Conservation (phyloP, 2,113 vertebrate species). For the Takifugu bimaculatus region DNA sequence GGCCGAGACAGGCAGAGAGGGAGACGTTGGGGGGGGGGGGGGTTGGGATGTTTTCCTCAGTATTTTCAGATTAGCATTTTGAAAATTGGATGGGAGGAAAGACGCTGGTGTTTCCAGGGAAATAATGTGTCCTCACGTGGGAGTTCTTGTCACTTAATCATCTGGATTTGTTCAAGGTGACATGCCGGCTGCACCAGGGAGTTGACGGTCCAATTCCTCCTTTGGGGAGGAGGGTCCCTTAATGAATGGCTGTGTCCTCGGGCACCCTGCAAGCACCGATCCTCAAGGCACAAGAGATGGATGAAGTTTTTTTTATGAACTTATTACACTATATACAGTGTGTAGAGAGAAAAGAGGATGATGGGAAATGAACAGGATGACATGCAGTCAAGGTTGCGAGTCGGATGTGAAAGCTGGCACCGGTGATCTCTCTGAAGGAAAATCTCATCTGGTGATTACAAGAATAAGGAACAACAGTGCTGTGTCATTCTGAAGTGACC, state of each 20-base stretch:
- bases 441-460: no score
- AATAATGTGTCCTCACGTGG: conserved; percentile 65
- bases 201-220: conserved; percentile 51
- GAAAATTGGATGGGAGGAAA: conserved; percentile 57
- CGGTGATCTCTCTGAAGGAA: not conserved
- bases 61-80: conserved; percentile 56
- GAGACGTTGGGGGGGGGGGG: conserved; percentile 18
- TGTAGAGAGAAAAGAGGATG: conserved; percentile 5
- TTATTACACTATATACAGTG: conserved; percentile 20
- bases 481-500: no score
- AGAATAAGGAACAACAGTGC: no score
- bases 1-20: conserved; percentile 26
- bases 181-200: conserved; percentile 60
- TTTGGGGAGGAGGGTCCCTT: conserved; percentile 47
- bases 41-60: not conserved
- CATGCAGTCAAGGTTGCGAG: conserved; percentile 34
- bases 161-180: conserved; percentile 77
- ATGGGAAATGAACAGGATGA: conserved; percentile 33
- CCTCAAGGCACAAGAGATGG: conserved; percentile 32
- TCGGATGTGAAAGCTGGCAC: not conserved
- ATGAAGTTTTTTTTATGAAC: conserved; percentile 48
- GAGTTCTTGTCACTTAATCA: conserved; percentile 72
- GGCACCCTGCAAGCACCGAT: conserved; percentile 45
- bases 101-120: conserved; percentile 64
- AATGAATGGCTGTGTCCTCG: conserved; percentile 66